phyloP scores from a whole-genome alignment of 2,797 vertebrate genomes.

The Botia kubotai region DNA sequence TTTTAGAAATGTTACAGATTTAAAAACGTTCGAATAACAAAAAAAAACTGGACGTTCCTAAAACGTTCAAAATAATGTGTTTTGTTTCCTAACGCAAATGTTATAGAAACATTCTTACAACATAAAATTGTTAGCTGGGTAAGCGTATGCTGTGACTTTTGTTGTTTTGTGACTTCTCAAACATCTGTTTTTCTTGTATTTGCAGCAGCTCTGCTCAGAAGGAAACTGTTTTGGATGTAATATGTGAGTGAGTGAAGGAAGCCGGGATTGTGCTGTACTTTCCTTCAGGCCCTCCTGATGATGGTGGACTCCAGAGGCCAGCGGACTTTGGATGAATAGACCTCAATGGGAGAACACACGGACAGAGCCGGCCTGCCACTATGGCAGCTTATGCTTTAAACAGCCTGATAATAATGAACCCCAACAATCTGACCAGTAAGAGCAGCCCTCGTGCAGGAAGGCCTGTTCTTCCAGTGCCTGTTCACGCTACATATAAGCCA shows the following conservation, averaged over 20 bases:
- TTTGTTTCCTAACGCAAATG: too few relatives aligned
- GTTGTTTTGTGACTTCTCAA: neutral
- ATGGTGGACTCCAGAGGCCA: slow-evolving; percentile 69
- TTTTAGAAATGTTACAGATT: too few relatives aligned
- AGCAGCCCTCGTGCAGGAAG: slow-evolving; percentile 70
- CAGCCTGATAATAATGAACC: slow-evolving; percentile 86
- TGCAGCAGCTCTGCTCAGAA: slow-evolving; percentile 24
- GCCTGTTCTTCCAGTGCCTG: slow-evolving; percentile 69
- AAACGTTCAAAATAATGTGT: too few relatives aligned
- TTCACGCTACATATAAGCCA: slow-evolving; percentile 70
- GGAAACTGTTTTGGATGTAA: slow-evolving; percentile 1
- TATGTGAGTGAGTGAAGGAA: slow-evolving; percentile 44
- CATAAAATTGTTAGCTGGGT: too few relatives aligned
- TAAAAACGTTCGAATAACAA: too few relatives aligned
- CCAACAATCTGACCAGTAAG: slow-evolving; percentile 75
- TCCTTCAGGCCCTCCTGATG: slow-evolving; percentile 7
- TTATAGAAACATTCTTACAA: too few relatives aligned
- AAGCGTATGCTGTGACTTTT: neutral
- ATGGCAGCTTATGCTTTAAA: slow-evolving; percentile 88
- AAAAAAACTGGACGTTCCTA: too few relatives aligned
- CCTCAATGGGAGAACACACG: slow-evolving; percentile 64
- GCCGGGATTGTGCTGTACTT: slow-evolving; percentile 27
- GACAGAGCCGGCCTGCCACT: slow-evolving; percentile 75
- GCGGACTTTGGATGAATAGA: slow-evolving; percentile 61
- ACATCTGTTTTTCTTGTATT: slow-evolving; percentile 11